phyloP scores from a whole-genome alignment of 2,113 vertebrate species.

The Centropus bengalensis region DNA sequence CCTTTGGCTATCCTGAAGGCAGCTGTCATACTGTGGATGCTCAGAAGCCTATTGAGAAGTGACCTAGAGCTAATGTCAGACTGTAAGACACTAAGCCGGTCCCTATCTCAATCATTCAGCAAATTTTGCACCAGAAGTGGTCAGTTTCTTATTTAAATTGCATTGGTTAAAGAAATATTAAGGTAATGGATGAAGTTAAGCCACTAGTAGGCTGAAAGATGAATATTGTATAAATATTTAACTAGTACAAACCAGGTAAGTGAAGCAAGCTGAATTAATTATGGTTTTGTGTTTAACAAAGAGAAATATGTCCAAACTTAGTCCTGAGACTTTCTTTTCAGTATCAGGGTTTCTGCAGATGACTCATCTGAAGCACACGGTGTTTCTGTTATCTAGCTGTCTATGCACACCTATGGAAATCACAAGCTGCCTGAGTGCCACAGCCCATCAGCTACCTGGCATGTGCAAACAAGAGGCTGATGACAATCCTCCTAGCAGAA shows the following conservation, averaged over 20 bases:
- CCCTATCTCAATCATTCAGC: background rate
- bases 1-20: background rate
- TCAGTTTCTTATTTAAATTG: background rate
- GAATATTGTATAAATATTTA: background rate
- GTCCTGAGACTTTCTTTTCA: background rate
- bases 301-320: background rate
- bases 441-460: fast-evolving
- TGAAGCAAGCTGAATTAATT: background rate
- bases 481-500: background rate
- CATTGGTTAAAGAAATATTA: background rate
- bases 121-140: background rate
- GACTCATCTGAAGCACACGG: background rate
- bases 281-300: background rate
- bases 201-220: background rate
- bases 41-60: background rate
- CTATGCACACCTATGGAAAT: background rate
- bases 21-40: background rate
- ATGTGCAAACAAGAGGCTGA: fast-evolving
- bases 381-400: background rate
- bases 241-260: background rate
- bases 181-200: background rate
- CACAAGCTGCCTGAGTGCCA: background rate
- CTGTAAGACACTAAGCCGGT: background rate
- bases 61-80: background rate
- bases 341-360: background rate